A percentile compares a stretch with the other conserved stretches of the same genome.
These are phyloP conservation scores for Notocelia uddmanniana DNA, from an alignment of 2,888 invertebrate genomes.

Conservation along the genomic window DNA sequence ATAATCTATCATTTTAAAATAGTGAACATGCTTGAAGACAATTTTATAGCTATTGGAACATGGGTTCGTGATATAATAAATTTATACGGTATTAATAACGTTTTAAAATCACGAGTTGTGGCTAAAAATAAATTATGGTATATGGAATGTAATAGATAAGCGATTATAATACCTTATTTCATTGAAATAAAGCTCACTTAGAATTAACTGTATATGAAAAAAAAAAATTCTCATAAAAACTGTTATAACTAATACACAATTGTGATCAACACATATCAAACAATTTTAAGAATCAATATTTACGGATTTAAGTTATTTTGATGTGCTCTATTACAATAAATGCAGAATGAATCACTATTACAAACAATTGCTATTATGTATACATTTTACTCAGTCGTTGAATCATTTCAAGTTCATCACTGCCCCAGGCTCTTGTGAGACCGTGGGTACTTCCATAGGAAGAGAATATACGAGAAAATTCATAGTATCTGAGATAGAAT, in stretches of 20 bases:
- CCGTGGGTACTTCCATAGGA: too few species aligned
- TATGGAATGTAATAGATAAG: constrained; percentile 6
- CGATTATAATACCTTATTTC: constrained; percentile 11
- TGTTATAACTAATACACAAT: too few species aligned
- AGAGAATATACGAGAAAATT: too few species aligned
- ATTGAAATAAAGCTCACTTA: constrained; percentile 15
- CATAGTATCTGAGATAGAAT: too few species aligned
- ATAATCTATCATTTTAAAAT: not conserved
- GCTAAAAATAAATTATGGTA: not conserved
- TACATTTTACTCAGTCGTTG: not conserved
- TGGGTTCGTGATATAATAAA: not conserved
- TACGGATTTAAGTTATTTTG: not conserved
- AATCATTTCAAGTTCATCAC: not conserved
- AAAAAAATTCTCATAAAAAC: too few species aligned
- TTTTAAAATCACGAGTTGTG: not conserved
- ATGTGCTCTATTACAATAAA: not conserved
- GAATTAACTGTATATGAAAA: not conserved
- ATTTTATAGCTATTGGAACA: not conserved
- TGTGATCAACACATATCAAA: not conserved
- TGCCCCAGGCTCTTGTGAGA: not conserved
- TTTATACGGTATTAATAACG: too few species aligned
- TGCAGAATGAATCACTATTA: not conserved
- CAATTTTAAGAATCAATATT: not conserved
- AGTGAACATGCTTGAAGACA: too few species aligned
- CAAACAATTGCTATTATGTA: not conserved